Evolutionary conservation across 2,888 invertebrate genomes (phyloP).

Genomic region (Axea sp.): DNA sequence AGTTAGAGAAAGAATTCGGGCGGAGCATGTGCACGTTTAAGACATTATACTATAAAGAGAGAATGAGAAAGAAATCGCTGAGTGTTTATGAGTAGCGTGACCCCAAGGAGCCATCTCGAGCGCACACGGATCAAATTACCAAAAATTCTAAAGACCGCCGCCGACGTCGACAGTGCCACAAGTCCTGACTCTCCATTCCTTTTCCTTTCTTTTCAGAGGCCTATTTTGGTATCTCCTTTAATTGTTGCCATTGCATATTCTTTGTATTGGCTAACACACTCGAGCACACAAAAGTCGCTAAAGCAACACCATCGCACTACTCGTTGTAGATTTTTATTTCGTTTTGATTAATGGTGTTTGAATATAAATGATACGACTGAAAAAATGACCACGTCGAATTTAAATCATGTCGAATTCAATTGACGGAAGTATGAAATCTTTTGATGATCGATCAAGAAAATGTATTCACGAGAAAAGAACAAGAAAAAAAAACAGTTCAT

Average conservation of each 20-base stretch:
- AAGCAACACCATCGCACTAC: slow-evolving; percentile 14
- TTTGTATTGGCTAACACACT: slow-evolving; percentile 36
- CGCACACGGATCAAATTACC: slow-evolving; percentile 66
- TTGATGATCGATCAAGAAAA: slow-evolving; percentile 50
- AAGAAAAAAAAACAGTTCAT: slow-evolving; percentile 19
- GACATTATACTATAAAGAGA: slow-evolving; percentile 66
- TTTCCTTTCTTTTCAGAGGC: slow-evolving; percentile 33
- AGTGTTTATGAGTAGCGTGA: slow-evolving; percentile 67
- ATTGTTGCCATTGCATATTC: slow-evolving; percentile 49
- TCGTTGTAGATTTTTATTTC: slow-evolving; percentile 49
- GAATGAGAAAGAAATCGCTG: slow-evolving; percentile 60
- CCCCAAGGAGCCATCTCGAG: slow-evolving; percentile 63
- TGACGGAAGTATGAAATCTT: slow-evolving; percentile 53
- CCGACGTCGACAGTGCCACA: slow-evolving; percentile 58
- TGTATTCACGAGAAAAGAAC: slow-evolving; percentile 17
- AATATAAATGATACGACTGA: slow-evolving; percentile 49
- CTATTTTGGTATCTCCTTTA: slow-evolving; percentile 48
- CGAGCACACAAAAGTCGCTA: slow-evolving; percentile 22
- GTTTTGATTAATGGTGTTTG: slow-evolving; percentile 55
- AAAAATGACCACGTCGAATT: slow-evolving; percentile 50
- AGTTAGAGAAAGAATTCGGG: slow-evolving; percentile 54
- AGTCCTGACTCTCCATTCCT: slow-evolving; percentile 46
- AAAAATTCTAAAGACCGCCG: slow-evolving; percentile 65
- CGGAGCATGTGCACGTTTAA: slow-evolving; percentile 60
- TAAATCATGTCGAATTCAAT: slow-evolving; percentile 54